Evolutionary conservation across 2,888 invertebrate genomes (phyloP).

Genomic region (Deilephila porcellus): DNA sequence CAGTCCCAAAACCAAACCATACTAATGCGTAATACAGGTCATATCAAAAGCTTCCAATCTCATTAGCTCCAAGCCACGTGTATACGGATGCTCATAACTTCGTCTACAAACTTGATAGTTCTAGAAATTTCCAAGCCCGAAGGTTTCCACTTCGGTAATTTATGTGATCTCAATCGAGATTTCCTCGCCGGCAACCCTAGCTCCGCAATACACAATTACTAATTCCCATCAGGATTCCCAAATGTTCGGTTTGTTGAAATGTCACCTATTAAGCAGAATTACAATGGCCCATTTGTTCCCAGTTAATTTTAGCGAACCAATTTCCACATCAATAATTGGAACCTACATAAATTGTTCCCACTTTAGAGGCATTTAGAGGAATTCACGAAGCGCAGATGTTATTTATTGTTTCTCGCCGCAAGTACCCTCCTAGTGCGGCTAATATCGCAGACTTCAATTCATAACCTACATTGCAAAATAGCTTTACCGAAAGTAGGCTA

Average conservation of each 20-base stretch:
- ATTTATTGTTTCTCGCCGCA: constrained; percentile 41
- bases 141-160: background rate
- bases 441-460: constrained; percentile 24
- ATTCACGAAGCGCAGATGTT: constrained; percentile 46
- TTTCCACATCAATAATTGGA: constrained; percentile 27
- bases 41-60: background rate
- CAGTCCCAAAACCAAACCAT: no score
- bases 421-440: constrained; percentile 21
- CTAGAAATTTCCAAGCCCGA: background rate
- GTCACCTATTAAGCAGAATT: constrained; percentile 25
- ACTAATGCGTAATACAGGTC: no score
- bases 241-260: constrained; percentile 25
- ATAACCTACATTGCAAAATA: constrained; percentile 19
- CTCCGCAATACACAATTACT: constrained; percentile 24
- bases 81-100: background rate
- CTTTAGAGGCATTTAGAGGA: constrained; percentile 29
- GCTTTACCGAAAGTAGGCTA: constrained; percentile 44
- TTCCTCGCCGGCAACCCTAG: constrained; percentile 7
- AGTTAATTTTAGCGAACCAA: constrained; percentile 27
- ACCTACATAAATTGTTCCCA: constrained; percentile 32
- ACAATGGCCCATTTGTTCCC: constrained; percentile 25
- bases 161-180: constrained; percentile 10
- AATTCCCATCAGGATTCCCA: constrained; percentile 20
- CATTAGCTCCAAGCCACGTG: background rate
- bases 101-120: background rate